Evolutionary conservation across 2,888 invertebrate genomes (phyloP).

Genomic region (Gastracanthus pulcherrimus): DNA sequence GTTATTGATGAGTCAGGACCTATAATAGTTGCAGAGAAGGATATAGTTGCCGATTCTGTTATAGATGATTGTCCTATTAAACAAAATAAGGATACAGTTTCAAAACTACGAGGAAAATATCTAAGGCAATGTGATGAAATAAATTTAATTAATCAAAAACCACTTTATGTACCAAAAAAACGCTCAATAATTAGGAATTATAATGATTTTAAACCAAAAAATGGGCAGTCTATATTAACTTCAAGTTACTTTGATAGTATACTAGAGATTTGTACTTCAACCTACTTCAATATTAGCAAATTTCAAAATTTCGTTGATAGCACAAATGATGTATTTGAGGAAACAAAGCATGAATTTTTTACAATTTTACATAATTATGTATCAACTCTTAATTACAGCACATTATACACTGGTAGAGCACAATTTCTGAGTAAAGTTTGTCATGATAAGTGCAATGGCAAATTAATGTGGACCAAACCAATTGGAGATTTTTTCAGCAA

Average conservation of each 20-base stretch:
- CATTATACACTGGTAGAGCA: not conserved
- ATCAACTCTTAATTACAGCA: not conserved
- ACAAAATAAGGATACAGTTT: not conserved
- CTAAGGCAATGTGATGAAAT: not conserved
- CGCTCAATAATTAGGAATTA: not conserved
- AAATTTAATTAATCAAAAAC: not conserved
- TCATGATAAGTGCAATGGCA: not conserved
- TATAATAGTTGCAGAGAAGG: not conserved
- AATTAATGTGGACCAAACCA: not conserved
- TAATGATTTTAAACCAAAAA: not conserved
- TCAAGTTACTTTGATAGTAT: not conserved
- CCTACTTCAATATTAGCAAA: not conserved
- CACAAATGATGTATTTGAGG: not conserved
- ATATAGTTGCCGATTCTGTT: not conserved
- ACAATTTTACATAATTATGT: not conserved
- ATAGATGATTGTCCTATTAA: not conserved
- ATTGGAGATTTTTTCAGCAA: not conserved
- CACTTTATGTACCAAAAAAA: not conserved
- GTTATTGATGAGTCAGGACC: not conserved
- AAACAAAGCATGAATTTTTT: not conserved
- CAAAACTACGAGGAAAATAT: not conserved
- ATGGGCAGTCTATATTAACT: not conserved
- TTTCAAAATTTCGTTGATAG: conserved; percentile 1
- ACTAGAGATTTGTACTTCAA: conserved; percentile 3
- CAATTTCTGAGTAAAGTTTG: not conserved